Percentiles rank a stretch among this genome's conserved stretches.
Conservation (phyloP, 1,140 invertebrate genomes). For the Brachionus koreanus region DNA sequence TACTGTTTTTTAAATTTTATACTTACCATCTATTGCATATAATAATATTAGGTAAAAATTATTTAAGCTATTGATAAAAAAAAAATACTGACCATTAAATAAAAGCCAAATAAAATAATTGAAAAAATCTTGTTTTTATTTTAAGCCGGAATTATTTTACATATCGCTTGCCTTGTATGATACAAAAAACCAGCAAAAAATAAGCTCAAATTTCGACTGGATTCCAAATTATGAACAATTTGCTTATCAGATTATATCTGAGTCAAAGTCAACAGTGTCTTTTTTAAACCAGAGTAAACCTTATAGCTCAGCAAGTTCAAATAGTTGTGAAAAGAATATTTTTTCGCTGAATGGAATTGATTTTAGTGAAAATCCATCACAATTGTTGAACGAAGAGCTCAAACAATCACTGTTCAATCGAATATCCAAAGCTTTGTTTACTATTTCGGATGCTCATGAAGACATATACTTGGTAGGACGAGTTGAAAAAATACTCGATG, state of each 20-base stretch:
- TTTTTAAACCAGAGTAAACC: background rate
- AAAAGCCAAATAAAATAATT: too few species aligned
- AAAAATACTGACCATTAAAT: too few species aligned
- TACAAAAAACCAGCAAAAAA: slow-evolving; percentile 32
- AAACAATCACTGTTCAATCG: background rate
- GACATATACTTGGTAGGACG: slow-evolving; percentile 29
- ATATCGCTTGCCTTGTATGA: background rate
- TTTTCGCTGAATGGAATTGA: slow-evolving; percentile 10
- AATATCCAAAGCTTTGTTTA: slow-evolving; percentile 33
- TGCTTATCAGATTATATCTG: background rate
- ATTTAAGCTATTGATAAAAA: too few species aligned
- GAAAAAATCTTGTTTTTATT: background rate
- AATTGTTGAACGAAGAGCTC: background rate
- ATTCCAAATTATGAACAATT: slow-evolving; percentile 34
- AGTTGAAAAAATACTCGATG: slow-evolving; percentile 24
- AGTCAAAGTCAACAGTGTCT: background rate
- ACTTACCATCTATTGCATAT: too few species aligned
- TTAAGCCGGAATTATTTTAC: slow-evolving; percentile 28
- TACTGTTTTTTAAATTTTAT: too few species aligned
- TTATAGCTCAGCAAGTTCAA: background rate
- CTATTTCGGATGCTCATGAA: background rate
- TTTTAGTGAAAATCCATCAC: background rate
- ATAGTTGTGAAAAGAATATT: background rate
- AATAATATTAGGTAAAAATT: too few species aligned
- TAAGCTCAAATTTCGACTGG: slow-evolving; percentile 41